A percentile compares a stretch with the other conserved stretches of the same genome.
phyloP scores from a whole-genome alignment of 2,888 invertebrate species.

The Zhengitettix transpicula region DNA sequence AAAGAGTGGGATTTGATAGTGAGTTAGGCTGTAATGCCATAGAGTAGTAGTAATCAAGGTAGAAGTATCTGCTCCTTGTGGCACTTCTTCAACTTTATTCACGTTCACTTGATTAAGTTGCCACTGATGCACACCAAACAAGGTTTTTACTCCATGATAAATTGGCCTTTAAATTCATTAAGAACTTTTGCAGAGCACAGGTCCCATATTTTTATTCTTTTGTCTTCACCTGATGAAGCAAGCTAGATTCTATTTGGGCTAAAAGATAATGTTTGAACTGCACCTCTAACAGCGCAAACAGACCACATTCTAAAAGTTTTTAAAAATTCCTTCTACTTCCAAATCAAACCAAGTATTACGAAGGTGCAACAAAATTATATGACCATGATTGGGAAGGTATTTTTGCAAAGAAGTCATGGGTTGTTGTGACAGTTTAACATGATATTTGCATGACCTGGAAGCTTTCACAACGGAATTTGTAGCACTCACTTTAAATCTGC shows the following conservation, averaged over 20 bases:
- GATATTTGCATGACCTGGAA: conserved; percentile 25
- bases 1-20: too few species aligned
- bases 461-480: conserved; percentile 45
- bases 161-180: neutral
- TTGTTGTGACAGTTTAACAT: conserved; percentile 22
- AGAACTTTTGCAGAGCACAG: neutral
- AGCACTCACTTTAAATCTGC: conserved; percentile 50
- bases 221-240: conserved; percentile 36
- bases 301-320: conserved; percentile 70
- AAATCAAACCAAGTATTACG: neutral
- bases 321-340: neutral
- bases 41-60: too few species aligned
- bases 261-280: conserved; percentile 61
- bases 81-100: too few species aligned
- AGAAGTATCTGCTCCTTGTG: too few species aligned
- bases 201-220: neutral
- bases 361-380: conserved; percentile 45
- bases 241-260: conserved; percentile 71
- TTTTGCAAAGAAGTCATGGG: conserved; percentile 43
- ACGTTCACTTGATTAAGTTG: neutral
- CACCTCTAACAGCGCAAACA: conserved; percentile 56
- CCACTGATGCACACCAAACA: neutral
- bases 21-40: too few species aligned
- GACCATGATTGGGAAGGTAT: conserved; percentile 48
- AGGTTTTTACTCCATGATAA: neutral